phyloP scores from a whole-genome alignment of 2,797 vertebrate genomes.

The Sebastes iracundus region DNA sequence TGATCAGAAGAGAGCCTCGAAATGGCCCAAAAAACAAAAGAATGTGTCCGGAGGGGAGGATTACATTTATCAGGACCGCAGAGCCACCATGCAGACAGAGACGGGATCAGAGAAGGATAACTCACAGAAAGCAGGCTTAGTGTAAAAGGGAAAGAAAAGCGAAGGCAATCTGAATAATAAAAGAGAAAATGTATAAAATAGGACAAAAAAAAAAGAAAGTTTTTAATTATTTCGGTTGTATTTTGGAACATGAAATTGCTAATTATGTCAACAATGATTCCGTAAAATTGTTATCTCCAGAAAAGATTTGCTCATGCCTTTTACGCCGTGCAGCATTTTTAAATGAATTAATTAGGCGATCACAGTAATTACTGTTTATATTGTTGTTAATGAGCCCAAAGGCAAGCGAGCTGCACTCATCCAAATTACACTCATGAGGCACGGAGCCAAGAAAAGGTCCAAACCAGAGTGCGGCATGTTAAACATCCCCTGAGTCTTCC shows the following conservation, averaged over 20 bases:
- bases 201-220: slow-evolving; percentile 43
- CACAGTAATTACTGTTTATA: slow-evolving; percentile 89
- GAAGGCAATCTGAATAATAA: slow-evolving; percentile 59
- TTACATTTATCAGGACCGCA: slow-evolving; percentile 72
- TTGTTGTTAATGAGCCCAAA: slow-evolving; percentile 90
- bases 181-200: slow-evolving; percentile 53
- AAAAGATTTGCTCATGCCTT: slow-evolving; percentile 80
- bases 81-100: slow-evolving; percentile 55
- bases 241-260: slow-evolving; percentile 79
- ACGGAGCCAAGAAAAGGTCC: slow-evolving; percentile 83
- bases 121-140: slow-evolving; percentile 62
- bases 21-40: slow-evolving; percentile 76
- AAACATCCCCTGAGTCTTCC: slow-evolving; percentile 65
- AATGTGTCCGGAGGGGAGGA: slow-evolving; percentile 67
- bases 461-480: slow-evolving; percentile 68
- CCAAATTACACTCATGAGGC: slow-evolving; percentile 86
- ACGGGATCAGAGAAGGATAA: slow-evolving; percentile 72
- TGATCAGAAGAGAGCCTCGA: slow-evolving; percentile 52
- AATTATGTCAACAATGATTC: slow-evolving; percentile 82
- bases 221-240: slow-evolving; percentile 76
- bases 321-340: slow-evolving; percentile 78
- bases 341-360: slow-evolving; percentile 89
- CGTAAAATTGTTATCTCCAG: slow-evolving; percentile 79
- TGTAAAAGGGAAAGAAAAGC: slow-evolving; percentile 20
- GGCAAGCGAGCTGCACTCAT: slow-evolving; percentile 86